Evolutionary conservation across 2,113 vertebrate species (phyloP).

Genomic region (Chitala chitala): DNA sequence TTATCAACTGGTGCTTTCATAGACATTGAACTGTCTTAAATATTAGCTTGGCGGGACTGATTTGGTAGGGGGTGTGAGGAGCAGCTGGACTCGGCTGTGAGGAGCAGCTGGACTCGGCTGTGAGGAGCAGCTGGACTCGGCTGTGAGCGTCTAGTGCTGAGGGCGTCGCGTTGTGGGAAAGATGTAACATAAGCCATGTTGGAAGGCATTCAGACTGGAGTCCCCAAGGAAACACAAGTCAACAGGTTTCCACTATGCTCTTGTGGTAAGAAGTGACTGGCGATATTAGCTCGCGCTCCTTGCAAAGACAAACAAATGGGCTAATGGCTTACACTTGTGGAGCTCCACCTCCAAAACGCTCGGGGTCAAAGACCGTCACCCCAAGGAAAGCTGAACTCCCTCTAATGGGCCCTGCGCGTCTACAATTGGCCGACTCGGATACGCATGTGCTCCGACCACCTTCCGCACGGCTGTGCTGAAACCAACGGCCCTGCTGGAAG

Average conservation of each 20-base stretch:
- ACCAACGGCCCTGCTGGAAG: not conserved
- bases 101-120: not conserved
- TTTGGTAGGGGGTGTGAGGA: conserved; percentile 32
- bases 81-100: conserved; percentile 8
- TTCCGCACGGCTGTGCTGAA: not conserved
- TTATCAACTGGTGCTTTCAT: conserved; percentile 30
- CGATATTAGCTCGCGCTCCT: conserved; percentile 6
- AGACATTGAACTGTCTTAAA: not conserved
- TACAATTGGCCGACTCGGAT: not conserved
- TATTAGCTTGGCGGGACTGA: conserved; percentile 18
- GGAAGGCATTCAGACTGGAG: conserved; percentile 53
- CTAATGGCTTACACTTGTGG: conserved; percentile 9
- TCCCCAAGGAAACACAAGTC: conserved; percentile 60
- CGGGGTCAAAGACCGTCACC: conserved; percentile 5
- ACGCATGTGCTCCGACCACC: not conserved
- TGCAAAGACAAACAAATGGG: conserved; percentile 12
- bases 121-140: conserved; percentile 45
- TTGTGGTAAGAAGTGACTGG: conserved; percentile 49
- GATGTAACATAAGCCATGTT: conserved; percentile 58
- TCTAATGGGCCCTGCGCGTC: not conserved
- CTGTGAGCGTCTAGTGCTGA: conserved; percentile 39
- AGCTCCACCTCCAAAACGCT: not conserved
- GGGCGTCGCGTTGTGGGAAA: conserved; percentile 57
- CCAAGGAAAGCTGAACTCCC: not conserved
- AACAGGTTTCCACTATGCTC: conserved; percentile 59